phyloP scores from a whole-genome alignment of 2,113 vertebrate species.

The Nymphicus hollandicus region DNA sequence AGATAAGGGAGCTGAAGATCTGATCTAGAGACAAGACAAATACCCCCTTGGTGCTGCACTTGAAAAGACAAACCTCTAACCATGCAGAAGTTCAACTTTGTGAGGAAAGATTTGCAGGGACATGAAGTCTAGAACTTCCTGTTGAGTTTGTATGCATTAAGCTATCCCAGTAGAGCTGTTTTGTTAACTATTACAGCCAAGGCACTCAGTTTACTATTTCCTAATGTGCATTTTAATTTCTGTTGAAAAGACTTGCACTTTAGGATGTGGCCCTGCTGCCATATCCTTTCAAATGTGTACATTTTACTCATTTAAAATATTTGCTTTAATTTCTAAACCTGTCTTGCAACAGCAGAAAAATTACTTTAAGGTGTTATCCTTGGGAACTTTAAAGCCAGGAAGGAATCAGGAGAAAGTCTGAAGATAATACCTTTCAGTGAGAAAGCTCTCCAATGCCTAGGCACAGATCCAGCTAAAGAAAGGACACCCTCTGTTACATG shows the following conservation, averaged over 20 bases:
- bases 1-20: neutral
- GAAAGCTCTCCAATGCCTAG: neutral
- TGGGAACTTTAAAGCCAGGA: slow-evolving; percentile 4
- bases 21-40: neutral
- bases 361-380: neutral
- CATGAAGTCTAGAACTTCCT: neutral
- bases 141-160: neutral
- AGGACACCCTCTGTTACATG: neutral
- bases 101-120: neutral
- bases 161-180: neutral
- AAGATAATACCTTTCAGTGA: slow-evolving; percentile 32
- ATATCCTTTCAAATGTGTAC: neutral
- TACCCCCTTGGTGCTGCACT: neutral
- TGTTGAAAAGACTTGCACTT: neutral
- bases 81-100: neutral
- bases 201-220: neutral
- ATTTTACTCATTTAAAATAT: neutral
- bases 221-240: neutral
- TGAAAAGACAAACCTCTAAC: neutral
- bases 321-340: slow-evolving; percentile 24
- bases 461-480: slow-evolving; percentile 36
- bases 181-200: neutral
- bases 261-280: neutral
- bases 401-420: neutral
- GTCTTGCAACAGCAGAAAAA: slow-evolving; percentile 33